Conservation (phyloP, 2,888 invertebrate genomes). For the Bibio marci region DNA sequence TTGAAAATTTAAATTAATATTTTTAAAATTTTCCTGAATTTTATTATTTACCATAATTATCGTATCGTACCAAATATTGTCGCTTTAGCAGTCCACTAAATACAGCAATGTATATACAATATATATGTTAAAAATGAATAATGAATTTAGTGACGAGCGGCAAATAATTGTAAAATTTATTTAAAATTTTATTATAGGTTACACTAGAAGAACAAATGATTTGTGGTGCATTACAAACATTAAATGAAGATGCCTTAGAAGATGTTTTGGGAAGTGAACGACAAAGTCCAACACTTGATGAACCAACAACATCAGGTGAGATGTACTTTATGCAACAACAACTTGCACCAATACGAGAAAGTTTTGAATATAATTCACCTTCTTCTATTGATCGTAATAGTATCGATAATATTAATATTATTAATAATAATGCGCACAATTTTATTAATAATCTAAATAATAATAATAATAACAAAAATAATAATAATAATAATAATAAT, state of each 20-base stretch:
- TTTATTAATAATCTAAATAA: constrained; percentile 6
- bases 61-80: too few relatives aligned
- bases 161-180: too few relatives aligned
- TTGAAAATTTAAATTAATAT: too few relatives aligned
- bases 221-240: constrained; percentile 77
- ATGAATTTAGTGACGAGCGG: too few relatives aligned
- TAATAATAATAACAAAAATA: constrained; percentile 16
- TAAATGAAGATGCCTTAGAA: constrained; percentile 86
- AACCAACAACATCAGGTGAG: constrained; percentile 30
- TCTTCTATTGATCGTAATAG: background rate
- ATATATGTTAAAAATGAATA: too few relatives aligned
- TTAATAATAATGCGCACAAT: background rate
- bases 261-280: constrained; percentile 65
- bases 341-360: constrained; percentile 30
- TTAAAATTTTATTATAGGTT: constrained; percentile 47
- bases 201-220: constrained; percentile 92
- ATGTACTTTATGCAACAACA: background rate
- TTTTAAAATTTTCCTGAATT: too few relatives aligned
- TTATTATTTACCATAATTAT: too few relatives aligned
- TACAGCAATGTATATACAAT: too few relatives aligned
- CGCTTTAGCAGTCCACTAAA: too few relatives aligned
- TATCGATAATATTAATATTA: background rate
- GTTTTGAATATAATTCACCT: constrained; percentile 27
- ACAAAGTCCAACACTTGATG: constrained; percentile 37
- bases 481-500: constrained; percentile 10